Evolutionary conservation across 2,113 vertebrate species (phyloP).

Genomic region (Butastur rufipennis): DNA sequence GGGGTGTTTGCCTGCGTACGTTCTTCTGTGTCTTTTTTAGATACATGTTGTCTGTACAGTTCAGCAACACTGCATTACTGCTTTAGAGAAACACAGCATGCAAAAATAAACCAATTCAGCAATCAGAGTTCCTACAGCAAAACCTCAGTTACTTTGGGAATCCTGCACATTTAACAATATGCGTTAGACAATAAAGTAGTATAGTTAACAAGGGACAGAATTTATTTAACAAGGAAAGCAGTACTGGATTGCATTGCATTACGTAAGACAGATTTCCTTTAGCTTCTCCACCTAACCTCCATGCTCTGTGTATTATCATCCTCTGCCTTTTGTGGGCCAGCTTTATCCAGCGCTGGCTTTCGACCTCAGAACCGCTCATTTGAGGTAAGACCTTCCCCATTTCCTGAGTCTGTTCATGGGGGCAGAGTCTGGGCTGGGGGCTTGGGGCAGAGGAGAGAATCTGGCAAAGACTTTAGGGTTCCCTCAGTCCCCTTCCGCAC

Average conservation of each 20-base stretch:
- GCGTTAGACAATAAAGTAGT: neutral
- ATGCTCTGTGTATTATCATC: neutral
- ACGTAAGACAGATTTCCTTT: neutral
- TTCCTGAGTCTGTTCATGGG: neutral
- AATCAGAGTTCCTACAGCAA: neutral
- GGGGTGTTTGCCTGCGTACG: fast-evolving
- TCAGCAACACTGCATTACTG: neutral
- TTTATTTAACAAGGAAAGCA: neutral
- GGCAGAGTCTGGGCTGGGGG: neutral
- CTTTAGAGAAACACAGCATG: neutral
- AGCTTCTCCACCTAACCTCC: neutral
- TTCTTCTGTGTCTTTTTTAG: neutral
- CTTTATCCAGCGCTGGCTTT: neutral
- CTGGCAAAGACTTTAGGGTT: neutral
- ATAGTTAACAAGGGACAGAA: neutral
- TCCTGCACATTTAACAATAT: neutral
- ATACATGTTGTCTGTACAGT: neutral
- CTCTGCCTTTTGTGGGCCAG: neutral
- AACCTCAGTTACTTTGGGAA: neutral
- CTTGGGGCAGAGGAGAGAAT: neutral
- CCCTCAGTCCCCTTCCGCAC: neutral
- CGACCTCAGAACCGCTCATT: neutral
- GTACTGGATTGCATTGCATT: neutral
- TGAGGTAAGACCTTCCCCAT: neutral
- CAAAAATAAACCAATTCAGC: neutral